Base-by-base conservation (phyloP, 1,140 invertebrate species). In the Eciton burchellii region DNA sequence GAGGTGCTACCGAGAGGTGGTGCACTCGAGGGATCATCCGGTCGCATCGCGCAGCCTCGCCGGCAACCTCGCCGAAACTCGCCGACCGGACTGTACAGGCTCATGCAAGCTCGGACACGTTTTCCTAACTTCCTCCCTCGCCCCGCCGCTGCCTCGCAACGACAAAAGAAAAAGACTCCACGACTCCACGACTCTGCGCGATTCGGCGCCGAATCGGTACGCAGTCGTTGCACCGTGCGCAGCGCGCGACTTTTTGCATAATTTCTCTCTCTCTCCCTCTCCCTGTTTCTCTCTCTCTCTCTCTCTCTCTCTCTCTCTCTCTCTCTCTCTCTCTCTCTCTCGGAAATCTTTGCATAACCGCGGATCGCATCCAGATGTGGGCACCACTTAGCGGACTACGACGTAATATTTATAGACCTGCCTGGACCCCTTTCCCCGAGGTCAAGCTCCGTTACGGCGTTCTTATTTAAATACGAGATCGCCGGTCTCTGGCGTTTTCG, bases 31-130 rank as follows among this genome's bases (percentile, higher is more conserved):
- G 41, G 35, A 68, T 57, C 52, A 9, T 59, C n/a, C 16, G 11
- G 21, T 68, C 57, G 19, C n/a, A 19, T 45, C 9, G 24, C 24
- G 0, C 45, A 47, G 59, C 24, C 47, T 43, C 29, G 47, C 63
- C 60, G 84, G 66, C 88, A 87, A 91, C 91, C 88, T 91, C 85
- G 88, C 79, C 59, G 83, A 85, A 91, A 93, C 85, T 93, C 68
- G 54, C 57, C 72, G 73, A 52, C 29, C 24, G 2, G 90, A 91
- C 88, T 93, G 92, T 92, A 92, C 91, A 73, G 43, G 88, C 72
- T 91, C 90, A 89, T 90, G 86, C 91, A 89, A 87, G 91, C 86
- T 88, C 82, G 88, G 90, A 92, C 91, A 92, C 90, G 89, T 91
- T 92, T 92, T 89, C 89, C 89, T 88, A 90, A 87, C 87, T 83